Base-by-base conservation (phyloP, 1,140 invertebrate species). In the Aphelinus atriplicis region DNA sequence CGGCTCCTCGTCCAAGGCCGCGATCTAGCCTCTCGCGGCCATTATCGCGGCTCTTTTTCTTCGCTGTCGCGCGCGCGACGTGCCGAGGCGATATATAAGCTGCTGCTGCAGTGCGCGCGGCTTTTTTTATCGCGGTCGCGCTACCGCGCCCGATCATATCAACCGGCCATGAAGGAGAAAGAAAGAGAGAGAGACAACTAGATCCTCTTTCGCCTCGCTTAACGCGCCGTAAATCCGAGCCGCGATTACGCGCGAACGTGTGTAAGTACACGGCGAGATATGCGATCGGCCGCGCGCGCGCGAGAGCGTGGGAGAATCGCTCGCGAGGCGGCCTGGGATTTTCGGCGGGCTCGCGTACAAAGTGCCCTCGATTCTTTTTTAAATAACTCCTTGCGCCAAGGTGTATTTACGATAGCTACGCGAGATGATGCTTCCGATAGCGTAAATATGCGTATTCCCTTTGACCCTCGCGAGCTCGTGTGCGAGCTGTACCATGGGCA, bases 151-250 rank as follows among this genome's bases (percentile, higher is more conserved):
- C 53, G 71, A 73, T 67, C 45, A 60, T 66, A 67, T 67, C 64
- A 66, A 57, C 47, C 66, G 66, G 26, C 66, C 9, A 10, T 46
- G 26, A 26, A 26, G 26, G 26, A 26, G 26, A 26, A 26, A 26
- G 26, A 26, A 26, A 26, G 66, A 7, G n/a, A 7, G 51, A 26
- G 45, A 45, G 50, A 56, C 65, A 67, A 67, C 65, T 67, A 67
- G 65, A 67, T 57, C n/a, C 62, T 58, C 45, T 53, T 64, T 64
- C 61, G 46, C 43, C 43, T 48, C 26, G 26, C 55, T 64, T 71
- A 64, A 64, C 60, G 60, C 46, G 58, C 56, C 61, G 69, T 71
- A 64, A 71, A 71, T 64, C 48, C 69, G 3, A 55, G 50, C 58
- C 2, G 48, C 60, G 69, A 61, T 70, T 61, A 61, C 57, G 10